Base-by-base conservation (phyloP, 2,797 vertebrate species). In the Leuciscus waleckii region DNA sequence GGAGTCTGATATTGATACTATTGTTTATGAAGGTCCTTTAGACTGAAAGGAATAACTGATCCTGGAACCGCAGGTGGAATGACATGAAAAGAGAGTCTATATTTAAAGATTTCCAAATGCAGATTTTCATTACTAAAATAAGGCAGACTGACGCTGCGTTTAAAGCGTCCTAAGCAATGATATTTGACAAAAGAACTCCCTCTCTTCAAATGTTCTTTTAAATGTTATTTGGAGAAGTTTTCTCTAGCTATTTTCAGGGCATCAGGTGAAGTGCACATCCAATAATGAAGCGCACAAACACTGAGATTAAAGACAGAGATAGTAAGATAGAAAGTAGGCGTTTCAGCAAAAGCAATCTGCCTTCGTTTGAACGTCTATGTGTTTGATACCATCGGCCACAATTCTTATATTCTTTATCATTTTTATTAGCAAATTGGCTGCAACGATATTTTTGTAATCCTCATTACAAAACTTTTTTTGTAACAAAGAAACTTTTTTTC, bases 301-400 rank as follows among this genome's bases (percentile, higher is more conserved):
- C 8, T 7, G 35, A 77, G 11, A 79, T 35, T 26, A 82, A 73
- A 80, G 70, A 39, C n/a, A 32, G 71, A 51, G 21, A 77, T 46
- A 78, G 56, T 51, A 69, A 78, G 73, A 77, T 3, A 63, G 56
- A 56, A 81, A 68, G 56, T 69, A 79, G n/a, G 83, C 67, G 56
- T 76, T 73, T 71, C 81, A 67, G 61, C 82, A 80, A 83, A 54
- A 46, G 54, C 86, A 37, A 58, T 77, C 81, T 51, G 85, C 79
- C 51, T 56, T 19, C 21, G 67, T 19, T 41, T n/a, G 43, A 29
- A 49, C 71, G 8, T 74, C 79, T 51, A 21, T 35, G 75, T 51
- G 63, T 83, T 90, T 88, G 77, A 90, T 86, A 61, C 85, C 35
- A 35, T 77, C 37, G 85, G 83, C 85, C 77, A 86, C 81, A 71